A percentile compares a stretch with the other conserved stretches of the same genome.
phyloP scores from a whole-genome alignment of 2,113 vertebrate genomes.

The Collichthys lucidus region DNA sequence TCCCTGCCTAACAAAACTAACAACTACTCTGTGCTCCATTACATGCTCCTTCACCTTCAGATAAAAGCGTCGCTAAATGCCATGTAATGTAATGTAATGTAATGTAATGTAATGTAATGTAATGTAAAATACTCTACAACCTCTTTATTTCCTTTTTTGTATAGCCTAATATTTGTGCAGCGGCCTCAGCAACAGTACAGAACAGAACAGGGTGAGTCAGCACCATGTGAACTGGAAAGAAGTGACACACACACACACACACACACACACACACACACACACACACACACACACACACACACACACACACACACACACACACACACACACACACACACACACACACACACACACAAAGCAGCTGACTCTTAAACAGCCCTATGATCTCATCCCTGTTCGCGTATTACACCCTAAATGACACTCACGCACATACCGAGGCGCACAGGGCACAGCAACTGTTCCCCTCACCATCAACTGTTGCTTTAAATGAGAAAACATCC shows the following conservation, averaged over 20 bases:
- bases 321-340: slow-evolving; percentile 16
- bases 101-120: too few relatives aligned
- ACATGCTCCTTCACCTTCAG: too few relatives aligned
- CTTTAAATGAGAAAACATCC: neutral
- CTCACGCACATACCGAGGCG: slow-evolving; percentile 7
- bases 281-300: too few relatives aligned
- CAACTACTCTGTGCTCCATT: too few relatives aligned
- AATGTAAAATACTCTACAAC: neutral
- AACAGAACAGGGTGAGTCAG: slow-evolving; percentile 53
- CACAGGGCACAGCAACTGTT: neutral
- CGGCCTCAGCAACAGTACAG: neutral
- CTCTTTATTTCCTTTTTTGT: neutral
- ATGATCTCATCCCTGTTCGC: slow-evolving; percentile 60
- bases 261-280: too few relatives aligned
- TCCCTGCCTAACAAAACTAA: too few relatives aligned
- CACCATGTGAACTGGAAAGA: slow-evolving; percentile 43
- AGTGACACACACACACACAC: too few relatives aligned
- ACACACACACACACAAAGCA: slow-evolving; percentile 31
- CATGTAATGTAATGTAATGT: too few relatives aligned
- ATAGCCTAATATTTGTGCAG: neutral
- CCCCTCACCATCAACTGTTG: neutral
- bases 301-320: too few relatives aligned
- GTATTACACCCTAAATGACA: slow-evolving; percentile 36
- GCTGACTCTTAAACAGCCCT: slow-evolving; percentile 50
- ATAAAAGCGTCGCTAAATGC: too few relatives aligned